Evolutionary conservation across 2,888 invertebrate genomes (phyloP).

Genomic region (Odontocerum albicorne): DNA sequence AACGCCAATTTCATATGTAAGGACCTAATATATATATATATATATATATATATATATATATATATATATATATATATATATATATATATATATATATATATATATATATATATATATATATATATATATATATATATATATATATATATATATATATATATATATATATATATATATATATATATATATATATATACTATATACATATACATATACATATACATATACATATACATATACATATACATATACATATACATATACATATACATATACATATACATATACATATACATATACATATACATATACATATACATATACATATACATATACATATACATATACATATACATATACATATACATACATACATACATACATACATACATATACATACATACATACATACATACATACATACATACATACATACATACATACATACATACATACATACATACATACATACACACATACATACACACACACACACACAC

Average conservation of each 20-base stretch:
- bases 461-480: conserved; percentile 19
- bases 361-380: conserved; percentile 20
- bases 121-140: conserved; percentile 23
- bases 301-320: too few species aligned
- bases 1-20: too few species aligned
- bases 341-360: conserved; percentile 13
- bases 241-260: too few species aligned
- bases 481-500: conserved; percentile 23
- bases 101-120: conserved; percentile 25
- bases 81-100: conserved; percentile 26
- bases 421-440: conserved; percentile 23
- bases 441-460: conserved; percentile 16
- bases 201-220: conserved; percentile 26
- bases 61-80: conserved; percentile 24
- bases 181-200: conserved; percentile 26
- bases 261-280: too few species aligned
- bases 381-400: conserved; percentile 24
- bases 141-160: conserved; percentile 20
- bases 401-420: conserved; percentile 22
- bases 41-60: conserved; percentile 14
- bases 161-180: conserved; percentile 19
- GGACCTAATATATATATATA: too few species aligned
- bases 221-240: too few species aligned
- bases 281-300: too few species aligned
- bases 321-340: too few species aligned